These are phyloP conservation scores for Prunella fulvescens DNA, from an alignment of 2,113 vertebrate species.

Conservation along the genomic window DNA sequence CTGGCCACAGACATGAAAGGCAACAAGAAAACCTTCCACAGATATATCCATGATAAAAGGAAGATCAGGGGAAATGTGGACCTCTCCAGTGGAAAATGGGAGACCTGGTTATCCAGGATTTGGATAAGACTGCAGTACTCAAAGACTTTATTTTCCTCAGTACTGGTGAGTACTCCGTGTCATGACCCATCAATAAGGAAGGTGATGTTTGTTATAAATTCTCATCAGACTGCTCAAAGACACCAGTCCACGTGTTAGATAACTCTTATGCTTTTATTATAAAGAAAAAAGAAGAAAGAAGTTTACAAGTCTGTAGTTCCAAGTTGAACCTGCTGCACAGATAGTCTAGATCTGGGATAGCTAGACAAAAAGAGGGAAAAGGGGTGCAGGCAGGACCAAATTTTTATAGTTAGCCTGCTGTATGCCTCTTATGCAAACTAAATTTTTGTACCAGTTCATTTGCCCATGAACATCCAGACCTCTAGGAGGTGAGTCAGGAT, in stretches of 20 bases:
- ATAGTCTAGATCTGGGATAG: not conserved
- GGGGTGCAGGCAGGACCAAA: not conserved
- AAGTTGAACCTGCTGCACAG: not conserved
- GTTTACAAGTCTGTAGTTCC: not conserved
- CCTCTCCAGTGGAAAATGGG: not conserved
- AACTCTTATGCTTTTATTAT: not conserved
- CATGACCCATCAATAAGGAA: not conserved
- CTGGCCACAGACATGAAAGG: not conserved
- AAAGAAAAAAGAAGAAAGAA: not conserved
- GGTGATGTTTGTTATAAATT: not conserved
- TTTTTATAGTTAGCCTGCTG: not conserved
- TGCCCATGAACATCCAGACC: rapidly evolving
- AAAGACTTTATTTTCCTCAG: not conserved
- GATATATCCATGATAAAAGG: not conserved
- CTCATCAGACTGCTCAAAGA: not conserved
- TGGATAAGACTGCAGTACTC: not conserved
- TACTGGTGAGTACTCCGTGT: rapidly evolving
- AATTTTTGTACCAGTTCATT: not conserved
- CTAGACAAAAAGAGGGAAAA: not conserved
- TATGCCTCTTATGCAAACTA: not conserved
- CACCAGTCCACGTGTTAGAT: not conserved
- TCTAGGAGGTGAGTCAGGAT: not conserved
- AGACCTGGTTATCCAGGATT: not conserved
- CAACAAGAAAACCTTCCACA: not conserved
- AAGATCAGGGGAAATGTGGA: not conserved